Base-by-base conservation (phyloP, 2,113 vertebrate species). In the Poicephalus meyeri region DNA sequence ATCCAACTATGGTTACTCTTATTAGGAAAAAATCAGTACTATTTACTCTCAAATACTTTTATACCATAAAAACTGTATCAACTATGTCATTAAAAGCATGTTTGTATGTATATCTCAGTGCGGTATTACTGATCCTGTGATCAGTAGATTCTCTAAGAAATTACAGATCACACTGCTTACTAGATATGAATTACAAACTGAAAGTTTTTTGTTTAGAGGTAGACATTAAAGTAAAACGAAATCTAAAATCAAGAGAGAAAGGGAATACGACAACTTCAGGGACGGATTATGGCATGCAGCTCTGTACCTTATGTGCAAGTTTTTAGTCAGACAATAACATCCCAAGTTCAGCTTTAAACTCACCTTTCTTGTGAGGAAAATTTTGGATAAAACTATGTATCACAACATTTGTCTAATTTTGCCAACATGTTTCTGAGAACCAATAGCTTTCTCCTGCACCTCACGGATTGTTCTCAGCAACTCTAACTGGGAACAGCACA, bases 401-500 rank as follows among this genome's bases (percentile, higher is more conserved):
- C 47, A 42, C 46, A 90, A 20, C 6, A 50, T 31, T 64, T 74
- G 65, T 46, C 65, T 95, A 60, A 44, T 64, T 81, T 76, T 60
- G 70, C 39, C 70, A 89, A 69, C 31, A 18, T 0, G 6, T 78
- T 94, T 66, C 86, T 86, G 72, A 86, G 86, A 86, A 92, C 5
- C 29, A 78, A 77, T 3, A 2, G 2, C 53, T 55, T 90, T 96
- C 42, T 84, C 71, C 92, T 92, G 68, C 42, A 78, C 64, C 55
- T 88, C 72, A 1, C 41, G 56, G 17, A 39, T 19, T 84, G 50
- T n/a, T 81, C 61, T 84, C 76, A 95, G 76, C 50, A 92, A 24
- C 35, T 86, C 76, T 17, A 39, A 29, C 55, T 74, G 42, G 39
- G 82, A 96, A 91, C 9, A 18, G 76, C 91, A 91, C 46, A 81